A percentile compares a stretch with the other conserved stretches of the same genome.
These are phyloP conservation scores for Ruditapes philippinarum DNA, from an alignment of 1,140 invertebrate species.

Conservation along the genomic window DNA sequence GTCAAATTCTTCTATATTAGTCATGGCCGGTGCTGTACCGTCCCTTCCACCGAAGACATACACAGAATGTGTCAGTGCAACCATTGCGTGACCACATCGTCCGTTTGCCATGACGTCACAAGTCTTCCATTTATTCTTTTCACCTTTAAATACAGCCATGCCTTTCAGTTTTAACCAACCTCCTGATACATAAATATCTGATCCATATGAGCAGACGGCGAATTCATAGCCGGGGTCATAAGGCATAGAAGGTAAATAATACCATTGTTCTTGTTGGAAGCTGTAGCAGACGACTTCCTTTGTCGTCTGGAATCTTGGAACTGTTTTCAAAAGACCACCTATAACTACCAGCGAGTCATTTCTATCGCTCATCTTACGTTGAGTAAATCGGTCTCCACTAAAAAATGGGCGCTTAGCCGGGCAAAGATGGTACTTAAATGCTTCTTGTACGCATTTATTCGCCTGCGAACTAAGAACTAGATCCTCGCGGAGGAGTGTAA, in stretches of 20 bases:
- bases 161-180: constrained; percentile 79
- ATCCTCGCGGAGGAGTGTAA: constrained; percentile 71
- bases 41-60: constrained; percentile 74
- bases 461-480: constrained; percentile 35
- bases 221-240: constrained; percentile 82
- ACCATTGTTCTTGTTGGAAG: constrained; percentile 79
- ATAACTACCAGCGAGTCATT: constrained; percentile 77
- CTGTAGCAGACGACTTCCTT: constrained; percentile 82
- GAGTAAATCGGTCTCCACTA: constrained; percentile 69
- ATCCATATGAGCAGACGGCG: constrained; percentile 75
- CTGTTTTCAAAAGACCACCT: constrained; percentile 75
- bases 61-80: constrained; percentile 67
- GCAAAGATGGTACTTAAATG: constrained; percentile 78
- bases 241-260: constrained; percentile 79
- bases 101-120: constrained; percentile 75
- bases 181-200: constrained; percentile 79
- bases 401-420: constrained; percentile 73
- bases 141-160: constrained; percentile 76
- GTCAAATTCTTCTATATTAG: constrained; percentile 78
- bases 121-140: constrained; percentile 79
- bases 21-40: constrained; percentile 74
- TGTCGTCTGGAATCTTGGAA: constrained; percentile 77
- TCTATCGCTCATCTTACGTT: constrained; percentile 70
- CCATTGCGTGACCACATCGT: constrained; percentile 75
- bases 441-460: constrained; percentile 69